Conservation (phyloP, 2,888 invertebrate species). For the Rhodophaea formosa region DNA sequence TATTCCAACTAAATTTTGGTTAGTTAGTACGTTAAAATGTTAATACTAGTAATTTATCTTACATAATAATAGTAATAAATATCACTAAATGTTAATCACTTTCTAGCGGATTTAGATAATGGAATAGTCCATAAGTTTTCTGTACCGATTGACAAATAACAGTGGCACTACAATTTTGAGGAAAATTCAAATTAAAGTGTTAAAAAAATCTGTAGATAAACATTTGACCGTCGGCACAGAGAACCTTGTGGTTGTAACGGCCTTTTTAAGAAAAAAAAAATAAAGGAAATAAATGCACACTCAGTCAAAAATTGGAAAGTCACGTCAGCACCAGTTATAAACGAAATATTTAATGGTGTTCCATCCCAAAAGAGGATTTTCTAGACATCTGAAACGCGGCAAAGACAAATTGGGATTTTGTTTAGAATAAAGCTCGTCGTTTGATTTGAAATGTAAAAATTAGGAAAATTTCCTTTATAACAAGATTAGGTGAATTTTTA, state of each 20-base stretch:
- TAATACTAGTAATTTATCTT: constrained; percentile 56
- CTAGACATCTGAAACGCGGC: constrained; percentile 10
- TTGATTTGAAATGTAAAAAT: too few species aligned
- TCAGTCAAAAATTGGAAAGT: constrained; percentile 41
- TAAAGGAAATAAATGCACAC: constrained; percentile 44
- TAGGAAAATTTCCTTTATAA: too few species aligned
- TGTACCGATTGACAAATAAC: too few species aligned
- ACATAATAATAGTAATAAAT: constrained; percentile 54
- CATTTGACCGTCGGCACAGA: too few species aligned
- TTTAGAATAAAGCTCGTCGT: too few species aligned
- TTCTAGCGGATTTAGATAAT: constrained; percentile 34
- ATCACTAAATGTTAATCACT: constrained; percentile 65
- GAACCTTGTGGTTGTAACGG: constrained; percentile 11
- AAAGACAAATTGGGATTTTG: neutral
- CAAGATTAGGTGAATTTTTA: too few species aligned
- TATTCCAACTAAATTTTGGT: constrained; percentile 70
- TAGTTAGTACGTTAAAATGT: constrained; percentile 47
- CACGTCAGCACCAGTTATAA: constrained; percentile 39
- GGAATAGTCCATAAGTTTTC: constrained; percentile 5
- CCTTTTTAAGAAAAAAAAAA: constrained; percentile 18
- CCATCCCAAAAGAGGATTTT: constrained; percentile 15
- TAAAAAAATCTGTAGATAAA: too few species aligned
- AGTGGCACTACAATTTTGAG: too few species aligned
- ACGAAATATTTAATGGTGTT: constrained; percentile 23
- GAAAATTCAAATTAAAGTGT: too few species aligned